A percentile compares a stretch with the other conserved stretches of the same genome.
phyloP scores from a whole-genome alignment of 2,888 invertebrate species.

The Drosophila nr. perissopoda region DNA sequence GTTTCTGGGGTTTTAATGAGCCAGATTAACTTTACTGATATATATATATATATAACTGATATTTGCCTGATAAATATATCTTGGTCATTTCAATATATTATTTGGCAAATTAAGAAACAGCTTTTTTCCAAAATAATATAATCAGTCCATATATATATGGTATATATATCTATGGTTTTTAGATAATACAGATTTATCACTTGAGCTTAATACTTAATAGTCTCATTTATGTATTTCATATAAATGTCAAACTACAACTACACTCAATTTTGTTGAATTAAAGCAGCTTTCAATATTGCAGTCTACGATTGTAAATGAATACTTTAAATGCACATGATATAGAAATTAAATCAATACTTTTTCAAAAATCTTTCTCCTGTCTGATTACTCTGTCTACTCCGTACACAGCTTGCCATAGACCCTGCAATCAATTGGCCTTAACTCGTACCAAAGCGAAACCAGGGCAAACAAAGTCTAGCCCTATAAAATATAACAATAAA shows the following conservation, averaged over 20 bases:
- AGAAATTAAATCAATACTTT: neutral
- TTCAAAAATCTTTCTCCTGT: neutral
- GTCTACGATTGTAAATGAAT: neutral
- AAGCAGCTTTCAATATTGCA: neutral
- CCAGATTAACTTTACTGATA: neutral
- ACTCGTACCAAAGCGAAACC: slow-evolving; percentile 1
- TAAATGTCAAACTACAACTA: neutral
- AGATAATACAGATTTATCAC: neutral
- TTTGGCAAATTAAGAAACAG: neutral
- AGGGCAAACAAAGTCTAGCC: slow-evolving; percentile 50
- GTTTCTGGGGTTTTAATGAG: no score
- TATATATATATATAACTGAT: neutral
- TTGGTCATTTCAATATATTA: neutral
- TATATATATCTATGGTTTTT: accelerated
- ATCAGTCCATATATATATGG: no score
- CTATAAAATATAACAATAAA: slow-evolving; percentile 6
- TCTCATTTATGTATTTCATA: no score
- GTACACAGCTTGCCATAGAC: neutral
- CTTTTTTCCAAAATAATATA: neutral
- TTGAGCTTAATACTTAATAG: neutral
- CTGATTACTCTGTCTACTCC: neutral
- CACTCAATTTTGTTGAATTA: neutral
- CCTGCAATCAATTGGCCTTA: slow-evolving; percentile 10
- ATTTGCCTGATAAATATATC: neutral
- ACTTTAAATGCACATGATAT: neutral